Evolutionary conservation across 2,113 vertebrate species (phyloP).

Genomic region (Ploceus nigricollis): DNA sequence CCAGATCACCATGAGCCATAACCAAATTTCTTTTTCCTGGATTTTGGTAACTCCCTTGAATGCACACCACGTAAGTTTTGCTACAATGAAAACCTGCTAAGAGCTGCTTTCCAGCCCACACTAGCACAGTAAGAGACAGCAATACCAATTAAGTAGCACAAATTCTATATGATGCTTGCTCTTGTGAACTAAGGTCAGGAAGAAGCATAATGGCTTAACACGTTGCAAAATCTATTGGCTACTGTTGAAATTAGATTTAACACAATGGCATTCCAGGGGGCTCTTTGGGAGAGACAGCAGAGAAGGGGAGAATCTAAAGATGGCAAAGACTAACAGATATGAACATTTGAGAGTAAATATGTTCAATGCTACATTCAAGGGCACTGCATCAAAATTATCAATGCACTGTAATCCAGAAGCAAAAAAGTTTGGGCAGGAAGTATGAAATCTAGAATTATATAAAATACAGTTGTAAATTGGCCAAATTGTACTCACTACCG

Average conservation of each 20-base stretch:
- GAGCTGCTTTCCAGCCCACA: not conserved
- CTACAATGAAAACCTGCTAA: not conserved
- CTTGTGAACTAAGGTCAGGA: not conserved
- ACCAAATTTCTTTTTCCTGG: not conserved
- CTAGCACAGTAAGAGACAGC: not conserved
- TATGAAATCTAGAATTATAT: not conserved
- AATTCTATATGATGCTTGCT: not conserved
- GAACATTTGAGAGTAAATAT: not conserved
- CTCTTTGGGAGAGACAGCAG: not conserved
- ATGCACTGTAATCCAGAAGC: not conserved
- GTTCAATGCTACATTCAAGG: not conserved
- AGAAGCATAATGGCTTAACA: not conserved
- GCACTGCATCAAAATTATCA: not conserved
- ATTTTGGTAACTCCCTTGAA: not conserved
- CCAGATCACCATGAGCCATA: not conserved
- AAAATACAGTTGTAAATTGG: not conserved
- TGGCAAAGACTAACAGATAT: not conserved
- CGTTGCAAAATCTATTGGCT: fast-evolving
- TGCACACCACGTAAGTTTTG: fast-evolving
- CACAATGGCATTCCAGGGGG: not conserved
- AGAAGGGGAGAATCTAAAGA: not conserved
- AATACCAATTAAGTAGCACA: not conserved
- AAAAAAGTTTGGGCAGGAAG: not conserved
- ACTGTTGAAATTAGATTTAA: not conserved
- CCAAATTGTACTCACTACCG: not conserved